Conservation (phyloP, 2,888 invertebrate species). For the Rhamnusium bicolor region DNA sequence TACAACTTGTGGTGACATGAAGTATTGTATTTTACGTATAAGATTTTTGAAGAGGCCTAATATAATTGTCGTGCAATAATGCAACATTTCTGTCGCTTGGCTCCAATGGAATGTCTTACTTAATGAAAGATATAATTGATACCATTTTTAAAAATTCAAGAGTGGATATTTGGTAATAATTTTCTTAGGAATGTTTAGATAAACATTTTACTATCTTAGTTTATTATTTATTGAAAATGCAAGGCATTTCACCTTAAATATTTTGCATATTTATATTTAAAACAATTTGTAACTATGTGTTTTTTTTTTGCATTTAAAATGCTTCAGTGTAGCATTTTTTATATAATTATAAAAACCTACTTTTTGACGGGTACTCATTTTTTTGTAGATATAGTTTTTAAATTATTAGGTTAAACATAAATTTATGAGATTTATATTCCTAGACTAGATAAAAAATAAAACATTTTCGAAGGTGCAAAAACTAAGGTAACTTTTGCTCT, state of each 20-base stretch:
- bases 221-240: conserved; percentile 8
- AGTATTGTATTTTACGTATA: not conserved
- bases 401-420: conserved; percentile 8
- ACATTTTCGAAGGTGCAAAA: conserved; percentile 1
- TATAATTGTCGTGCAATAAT: not conserved
- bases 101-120: not conserved
- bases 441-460: not conserved
- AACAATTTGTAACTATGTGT: conserved; percentile 9
- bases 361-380: conserved; percentile 38
- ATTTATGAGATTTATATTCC: too few species aligned
- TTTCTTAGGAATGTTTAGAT: not conserved
- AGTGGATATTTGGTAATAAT: not conserved
- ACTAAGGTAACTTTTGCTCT: not conserved
- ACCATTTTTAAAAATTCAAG: not conserved
- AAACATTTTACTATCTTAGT: not conserved
- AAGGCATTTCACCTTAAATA: conserved; percentile 8
- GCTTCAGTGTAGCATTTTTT: conserved; percentile 13
- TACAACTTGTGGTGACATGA: not conserved
- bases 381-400: conserved; percentile 20
- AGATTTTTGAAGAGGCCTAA: not conserved
- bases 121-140: not conserved
- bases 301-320: conserved; percentile 27
- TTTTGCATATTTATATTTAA: conserved; percentile 21
- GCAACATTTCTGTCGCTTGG: not conserved
- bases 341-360: conserved; percentile 16